Evolutionary conservation across 1,140 invertebrate species (phyloP).

Genomic region (Neodiprion virginianus): DNA sequence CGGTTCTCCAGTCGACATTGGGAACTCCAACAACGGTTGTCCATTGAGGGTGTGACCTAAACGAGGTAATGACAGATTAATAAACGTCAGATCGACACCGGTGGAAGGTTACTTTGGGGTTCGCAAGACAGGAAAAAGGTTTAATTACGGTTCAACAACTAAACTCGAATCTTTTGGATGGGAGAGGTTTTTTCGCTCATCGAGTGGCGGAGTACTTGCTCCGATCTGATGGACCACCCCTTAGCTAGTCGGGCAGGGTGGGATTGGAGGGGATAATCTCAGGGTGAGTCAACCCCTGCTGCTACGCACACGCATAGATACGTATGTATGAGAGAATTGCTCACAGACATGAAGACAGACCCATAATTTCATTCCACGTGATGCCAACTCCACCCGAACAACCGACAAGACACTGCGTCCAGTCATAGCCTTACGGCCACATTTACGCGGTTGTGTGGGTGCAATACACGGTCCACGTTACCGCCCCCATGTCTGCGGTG

Average conservation of each 20-base stretch:
- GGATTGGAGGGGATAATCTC: not conserved
- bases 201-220: conserved; percentile 22
- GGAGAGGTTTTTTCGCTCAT: too few species aligned
- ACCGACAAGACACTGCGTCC: too few species aligned
- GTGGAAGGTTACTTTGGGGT: too few species aligned
- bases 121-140: not conserved
- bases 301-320: not conserved
- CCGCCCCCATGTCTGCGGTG: not conserved
- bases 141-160: conserved; percentile 5
- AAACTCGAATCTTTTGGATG: too few species aligned
- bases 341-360: too few species aligned
- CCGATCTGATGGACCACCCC: conserved; percentile 33
- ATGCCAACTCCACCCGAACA: not conserved
- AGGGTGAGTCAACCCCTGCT: not conserved
- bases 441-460: too few species aligned
- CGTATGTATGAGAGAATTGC: too few species aligned
- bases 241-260: not conserved
- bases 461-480: too few species aligned
- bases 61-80: conserved; percentile 38
- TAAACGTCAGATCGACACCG: too few species aligned
- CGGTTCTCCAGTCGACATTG: conserved; percentile 67
- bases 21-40: conserved; percentile 85
- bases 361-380: not conserved
- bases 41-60: conserved; percentile 82
- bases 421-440: too few species aligned